A percentile compares a stretch with the other conserved stretches of the same genome.
phyloP scores from a whole-genome alignment of 1,140 invertebrate genomes.

The Ceratina australensis region DNA sequence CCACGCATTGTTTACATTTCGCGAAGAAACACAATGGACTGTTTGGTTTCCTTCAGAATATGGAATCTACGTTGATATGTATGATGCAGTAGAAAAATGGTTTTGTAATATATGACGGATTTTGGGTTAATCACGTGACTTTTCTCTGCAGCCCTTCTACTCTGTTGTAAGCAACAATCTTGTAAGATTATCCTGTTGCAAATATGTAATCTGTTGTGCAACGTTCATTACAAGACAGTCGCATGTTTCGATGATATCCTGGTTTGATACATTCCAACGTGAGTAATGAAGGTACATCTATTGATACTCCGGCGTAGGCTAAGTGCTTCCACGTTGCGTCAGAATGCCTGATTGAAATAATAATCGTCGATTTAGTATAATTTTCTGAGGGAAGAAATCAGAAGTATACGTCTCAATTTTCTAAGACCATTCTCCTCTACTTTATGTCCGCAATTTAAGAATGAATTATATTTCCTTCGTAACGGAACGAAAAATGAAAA shows the following conservation, averaged over 20 bases:
- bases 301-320: background rate
- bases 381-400: background rate
- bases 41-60: background rate
- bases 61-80: background rate
- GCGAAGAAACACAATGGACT: background rate
- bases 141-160: background rate
- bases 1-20: background rate
- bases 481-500: too few species aligned
- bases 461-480: background rate
- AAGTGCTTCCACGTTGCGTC: conserved; percentile 20
- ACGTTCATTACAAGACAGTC: conserved; percentile 2
- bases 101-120: too few species aligned
- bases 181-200: background rate
- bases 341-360: background rate
- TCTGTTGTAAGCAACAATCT: background rate
- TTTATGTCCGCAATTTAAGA: background rate
- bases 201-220: background rate
- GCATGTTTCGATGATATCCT: conserved; percentile 57
- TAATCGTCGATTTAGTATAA: conserved; percentile 1
- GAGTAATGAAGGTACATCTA: conserved; percentile 61
- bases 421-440: background rate
- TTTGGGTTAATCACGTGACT: too few species aligned
- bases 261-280: conserved; percentile 58
- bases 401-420: conserved; percentile 1
- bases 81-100: background rate